Base-by-base conservation (phyloP, 30 jellyfish, hydroid and myxozoan species). In the Morbakka virulenta region DNA sequence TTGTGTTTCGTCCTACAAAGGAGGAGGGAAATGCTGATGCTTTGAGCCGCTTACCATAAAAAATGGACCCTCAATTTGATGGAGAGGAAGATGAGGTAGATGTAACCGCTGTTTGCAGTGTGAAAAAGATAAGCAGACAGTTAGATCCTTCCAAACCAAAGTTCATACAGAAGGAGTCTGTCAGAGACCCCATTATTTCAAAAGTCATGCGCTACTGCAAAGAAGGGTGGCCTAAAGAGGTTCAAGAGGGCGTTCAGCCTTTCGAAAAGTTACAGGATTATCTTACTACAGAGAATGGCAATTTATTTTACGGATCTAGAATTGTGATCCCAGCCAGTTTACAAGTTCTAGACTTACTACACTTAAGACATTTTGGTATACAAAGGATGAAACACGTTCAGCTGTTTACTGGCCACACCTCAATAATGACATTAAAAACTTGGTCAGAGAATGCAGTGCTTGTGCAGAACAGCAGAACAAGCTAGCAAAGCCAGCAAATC, bases 11-110 rank as follows among this genome's bases (percentile, higher is more conserved):
- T 35, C 14, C 62, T 69, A 62, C 88, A 17, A 64, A 34, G 3
- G 88, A 77, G 2, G 85, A 62, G 27, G 88, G 72, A 27, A 77
- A 64, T 64, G 88, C 83, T 35, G 87, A 64, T 77, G 79, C 24
- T 2, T 76, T 73, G 11, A 70, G 82, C 48, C 2, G 72, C 3
- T 69, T 70, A 20, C 85, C 85, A 33, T 2, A 21, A 2, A 69
- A 69, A 32, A 28, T 64, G 3, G 85, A 73, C 34, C 23, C 85
- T 24, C 21, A 50, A 76, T 73, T 73, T 48, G 87, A 62, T 30
- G 30, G 36, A 34, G 74, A 30, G 63, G 88, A 77, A 48, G 67
- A 26, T 4, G 67, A 14, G 28, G 30, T 21, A 32, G 86, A 63
- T 41, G 34, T 57, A 17, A 48, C 62, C 23, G 63, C 48, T 6